These are phyloP conservation scores for Aphaenogaster rudis DNA, from an alignment of 1,140 invertebrate genomes.

Conservation along the genomic window DNA sequence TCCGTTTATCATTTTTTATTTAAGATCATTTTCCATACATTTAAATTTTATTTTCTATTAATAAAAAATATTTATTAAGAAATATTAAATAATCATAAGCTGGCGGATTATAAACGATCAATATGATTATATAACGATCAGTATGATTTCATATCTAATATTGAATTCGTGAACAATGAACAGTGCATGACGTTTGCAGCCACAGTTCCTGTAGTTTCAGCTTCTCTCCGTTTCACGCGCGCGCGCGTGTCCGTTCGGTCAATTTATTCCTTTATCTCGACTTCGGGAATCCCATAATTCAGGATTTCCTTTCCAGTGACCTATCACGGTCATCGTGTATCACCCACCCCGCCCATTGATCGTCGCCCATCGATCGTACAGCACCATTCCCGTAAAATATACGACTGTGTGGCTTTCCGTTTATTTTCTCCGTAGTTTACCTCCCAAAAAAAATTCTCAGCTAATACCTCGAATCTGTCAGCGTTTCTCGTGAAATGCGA, in stretches of 20 bases:
- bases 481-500: not conserved
- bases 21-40: not conserved
- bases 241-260: not conserved
- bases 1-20: not conserved
- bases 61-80: not conserved
- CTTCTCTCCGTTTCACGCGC: slow-evolving; percentile 12
- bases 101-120: not conserved
- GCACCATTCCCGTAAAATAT: not conserved
- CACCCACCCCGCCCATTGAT: slow-evolving; percentile 8
- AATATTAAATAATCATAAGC: slow-evolving; percentile 9
- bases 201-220: not conserved
- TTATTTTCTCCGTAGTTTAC: slow-evolving; percentile 2
- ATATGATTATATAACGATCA: not conserved
- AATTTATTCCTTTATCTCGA: slow-evolving; percentile 54
- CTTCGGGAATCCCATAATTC: slow-evolving; percentile 43
- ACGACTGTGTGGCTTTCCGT: not conserved
- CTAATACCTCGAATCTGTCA: not conserved
- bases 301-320: slow-evolving; percentile 43
- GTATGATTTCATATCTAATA: not conserved
- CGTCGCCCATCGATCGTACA: slow-evolving; percentile 4
- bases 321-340: slow-evolving; percentile 38
- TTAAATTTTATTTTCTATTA: not conserved
- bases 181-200: not conserved
- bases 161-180: slow-evolving; percentile 6
- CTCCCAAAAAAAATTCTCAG: not conserved